Evolutionary conservation across 2,888 invertebrate species (phyloP).

Genomic region (Matsumyia berberina): DNA sequence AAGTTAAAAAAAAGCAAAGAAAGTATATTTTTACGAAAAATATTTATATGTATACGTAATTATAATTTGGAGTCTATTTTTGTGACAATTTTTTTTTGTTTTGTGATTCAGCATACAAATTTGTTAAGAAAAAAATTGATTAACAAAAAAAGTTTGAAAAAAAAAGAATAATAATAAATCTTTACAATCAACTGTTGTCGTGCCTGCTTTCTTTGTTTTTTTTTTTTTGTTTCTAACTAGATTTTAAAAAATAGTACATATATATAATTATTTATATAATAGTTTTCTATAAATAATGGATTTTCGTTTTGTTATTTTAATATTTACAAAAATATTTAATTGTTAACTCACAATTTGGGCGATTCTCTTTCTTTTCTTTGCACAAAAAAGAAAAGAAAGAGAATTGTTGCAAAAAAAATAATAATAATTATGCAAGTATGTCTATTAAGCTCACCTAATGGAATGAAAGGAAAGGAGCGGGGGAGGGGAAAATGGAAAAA

Average conservation of each 20-base stretch:
- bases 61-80: slow-evolving; percentile 55
- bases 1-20: slow-evolving; percentile 55
- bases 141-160: slow-evolving; percentile 4
- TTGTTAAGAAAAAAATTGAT: background rate
- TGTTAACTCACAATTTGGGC: slow-evolving; percentile 37
- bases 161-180: slow-evolving; percentile 23
- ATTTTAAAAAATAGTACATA: slow-evolving; percentile 63
- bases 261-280: slow-evolving; percentile 44
- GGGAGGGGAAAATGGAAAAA: background rate
- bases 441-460: slow-evolving; percentile 65
- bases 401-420: no score
- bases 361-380: slow-evolving; percentile 79
- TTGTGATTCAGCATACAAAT: slow-evolving; percentile 35
- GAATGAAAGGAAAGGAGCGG: slow-evolving; percentile 44
- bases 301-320: slow-evolving; percentile 67
- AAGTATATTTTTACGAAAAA: slow-evolving; percentile 59
- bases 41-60: slow-evolving; percentile 15
- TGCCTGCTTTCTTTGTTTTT: slow-evolving; percentile 39
- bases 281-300: slow-evolving; percentile 52
- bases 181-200: slow-evolving; percentile 29
- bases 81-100: slow-evolving; percentile 42
- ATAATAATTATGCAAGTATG: slow-evolving; percentile 14
- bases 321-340: slow-evolving; percentile 78
- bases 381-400: slow-evolving; percentile 79
- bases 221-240: slow-evolving; percentile 63